Evolutionary conservation across 2,888 invertebrate species (phyloP).

Genomic region (Pemphredon lugubris): DNA sequence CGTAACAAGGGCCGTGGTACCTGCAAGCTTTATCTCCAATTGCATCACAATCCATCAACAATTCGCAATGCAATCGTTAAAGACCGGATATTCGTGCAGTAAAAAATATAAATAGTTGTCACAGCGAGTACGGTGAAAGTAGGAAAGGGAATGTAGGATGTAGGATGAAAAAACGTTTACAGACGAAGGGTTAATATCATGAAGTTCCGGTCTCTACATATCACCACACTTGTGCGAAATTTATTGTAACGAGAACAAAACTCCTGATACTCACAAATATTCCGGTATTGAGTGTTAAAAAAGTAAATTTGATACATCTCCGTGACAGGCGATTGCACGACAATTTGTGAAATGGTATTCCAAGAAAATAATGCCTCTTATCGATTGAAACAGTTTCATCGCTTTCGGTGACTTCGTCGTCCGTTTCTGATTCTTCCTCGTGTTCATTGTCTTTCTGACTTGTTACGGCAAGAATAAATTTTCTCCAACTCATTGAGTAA

Average conservation of each 20-base stretch:
- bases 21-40: constrained; percentile 63
- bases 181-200: no score
- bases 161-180: background rate
- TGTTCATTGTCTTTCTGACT: background rate
- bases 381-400: constrained; percentile 60
- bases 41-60: background rate
- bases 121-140: background rate
- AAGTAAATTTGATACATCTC: constrained; percentile 62
- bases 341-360: constrained; percentile 55
- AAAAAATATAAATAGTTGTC: background rate
- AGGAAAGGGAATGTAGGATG: background rate
- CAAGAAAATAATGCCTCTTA: constrained; percentile 56
- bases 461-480: background rate
- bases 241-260: background rate
- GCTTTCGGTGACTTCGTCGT: constrained; percentile 53
- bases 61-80: no score
- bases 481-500: no score
- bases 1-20: constrained; percentile 61
- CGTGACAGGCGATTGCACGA: constrained; percentile 60
- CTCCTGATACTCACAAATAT: constrained; percentile 64
- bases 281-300: constrained; percentile 62
- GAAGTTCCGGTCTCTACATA: no score
- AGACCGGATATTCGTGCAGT: background rate
- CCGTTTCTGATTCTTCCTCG: constrained; percentile 47
- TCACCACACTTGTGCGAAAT: background rate